phyloP scores from a whole-genome alignment of 2,888 invertebrate species.

The Torymus aiolomorphi region DNA sequence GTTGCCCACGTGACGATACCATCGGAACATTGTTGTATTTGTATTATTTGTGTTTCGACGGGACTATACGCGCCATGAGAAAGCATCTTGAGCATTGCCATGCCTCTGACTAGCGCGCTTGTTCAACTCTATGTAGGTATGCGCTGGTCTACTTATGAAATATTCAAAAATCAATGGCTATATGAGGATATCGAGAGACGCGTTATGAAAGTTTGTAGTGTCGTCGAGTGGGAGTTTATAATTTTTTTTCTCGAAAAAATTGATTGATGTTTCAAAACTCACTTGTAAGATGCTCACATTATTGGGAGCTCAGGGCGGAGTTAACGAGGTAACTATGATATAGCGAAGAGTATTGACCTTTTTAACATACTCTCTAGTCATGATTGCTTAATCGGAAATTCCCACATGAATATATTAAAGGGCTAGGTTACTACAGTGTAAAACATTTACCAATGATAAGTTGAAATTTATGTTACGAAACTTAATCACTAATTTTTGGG shows the following conservation, averaged over 20 bases:
- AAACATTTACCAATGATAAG: no score
- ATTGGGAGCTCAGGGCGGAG: no score
- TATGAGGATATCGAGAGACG: no score
- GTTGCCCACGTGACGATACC: constrained; percentile 38
- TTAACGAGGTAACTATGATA: no score
- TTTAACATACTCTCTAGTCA: constrained; percentile 1
- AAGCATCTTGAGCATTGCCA: constrained; percentile 21
- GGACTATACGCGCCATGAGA: constrained; percentile 25
- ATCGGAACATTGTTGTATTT: constrained; percentile 31
- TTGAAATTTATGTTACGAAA: no score
- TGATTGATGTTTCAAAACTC: background rate
- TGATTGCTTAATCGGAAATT: background rate
- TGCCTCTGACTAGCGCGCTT: no score
- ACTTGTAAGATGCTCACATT: background rate
- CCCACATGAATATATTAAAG: background rate
- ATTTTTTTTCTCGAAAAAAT: background rate
- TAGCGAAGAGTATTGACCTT: no score
- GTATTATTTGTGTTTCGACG: background rate
- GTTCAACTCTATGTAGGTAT: no score
- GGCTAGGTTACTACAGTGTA: background rate
- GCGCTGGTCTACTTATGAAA: no score
- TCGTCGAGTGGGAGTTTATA: background rate
- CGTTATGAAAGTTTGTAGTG: no score
- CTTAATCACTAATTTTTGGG: no score
- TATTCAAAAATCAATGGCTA: no score